Evolutionary conservation across 1,140 invertebrate genomes (phyloP).

Genomic region (Drosophila elegans): DNA sequence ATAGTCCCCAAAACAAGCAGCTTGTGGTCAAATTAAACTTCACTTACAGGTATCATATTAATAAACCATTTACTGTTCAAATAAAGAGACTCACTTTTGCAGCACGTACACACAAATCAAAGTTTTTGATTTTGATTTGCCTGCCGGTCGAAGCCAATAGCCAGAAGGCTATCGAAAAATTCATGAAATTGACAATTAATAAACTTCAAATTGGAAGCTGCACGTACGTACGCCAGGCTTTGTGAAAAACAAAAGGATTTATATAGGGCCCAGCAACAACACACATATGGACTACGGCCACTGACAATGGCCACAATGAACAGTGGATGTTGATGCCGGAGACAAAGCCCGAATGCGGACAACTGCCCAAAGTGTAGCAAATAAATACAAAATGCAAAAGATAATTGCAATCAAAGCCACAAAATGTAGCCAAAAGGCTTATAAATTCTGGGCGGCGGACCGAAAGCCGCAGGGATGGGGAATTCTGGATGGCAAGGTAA

Average conservation of each 20-base stretch:
- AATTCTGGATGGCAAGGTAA: slow-evolving; percentile 38
- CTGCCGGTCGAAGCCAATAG: not conserved
- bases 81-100: not conserved
- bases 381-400: slow-evolving; percentile 82
- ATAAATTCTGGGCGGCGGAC: slow-evolving; percentile 67
- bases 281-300: slow-evolving; percentile 27
- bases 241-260: slow-evolving; percentile 38
- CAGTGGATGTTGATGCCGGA: slow-evolving; percentile 3
- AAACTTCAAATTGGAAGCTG: slow-evolving; percentile 63
- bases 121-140: slow-evolving; percentile 36
- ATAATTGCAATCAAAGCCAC: slow-evolving; percentile 82
- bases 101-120: slow-evolving; percentile 24
- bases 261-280: slow-evolving; percentile 15
- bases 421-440: slow-evolving; percentile 81
- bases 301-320: slow-evolving; percentile 56
- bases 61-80: slow-evolving; percentile 26
- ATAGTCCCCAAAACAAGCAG: not conserved
- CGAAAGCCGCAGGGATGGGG: slow-evolving; percentile 6
- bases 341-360: slow-evolving; percentile 55
- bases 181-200: slow-evolving; percentile 75
- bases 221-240: slow-evolving; percentile 1
- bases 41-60: slow-evolving; percentile 6
- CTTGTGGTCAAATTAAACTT: slow-evolving; percentile 5
- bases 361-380: slow-evolving; percentile 80
- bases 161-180: slow-evolving; percentile 37